Percentiles rank a stretch among this genome's conserved stretches.
These are phyloP conservation scores for Rhyzopertha dominica DNA, from an alignment of 1,140 invertebrate species.

Conservation along the genomic window DNA sequence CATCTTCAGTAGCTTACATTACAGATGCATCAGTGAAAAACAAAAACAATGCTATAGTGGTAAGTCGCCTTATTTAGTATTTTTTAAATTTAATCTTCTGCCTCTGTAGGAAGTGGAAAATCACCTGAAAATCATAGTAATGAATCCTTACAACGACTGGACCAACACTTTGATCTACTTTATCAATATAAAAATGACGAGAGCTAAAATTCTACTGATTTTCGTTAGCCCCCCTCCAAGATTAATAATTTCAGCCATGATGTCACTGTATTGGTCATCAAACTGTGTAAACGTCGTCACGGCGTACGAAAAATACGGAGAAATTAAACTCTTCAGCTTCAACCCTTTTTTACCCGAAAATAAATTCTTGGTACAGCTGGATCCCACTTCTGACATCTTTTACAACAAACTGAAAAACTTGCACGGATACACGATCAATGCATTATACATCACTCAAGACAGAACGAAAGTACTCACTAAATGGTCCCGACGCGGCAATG, in stretches of 20 bases:
- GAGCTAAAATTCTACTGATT: conserved; percentile 9
- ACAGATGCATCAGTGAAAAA: conserved; percentile 7
- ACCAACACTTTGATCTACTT: neutral
- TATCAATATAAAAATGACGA: conserved; percentile 5
- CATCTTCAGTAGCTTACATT: too few species aligned
- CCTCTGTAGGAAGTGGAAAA: conserved; percentile 8
- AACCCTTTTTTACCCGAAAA: conserved; percentile 8
- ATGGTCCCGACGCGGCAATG: neutral
- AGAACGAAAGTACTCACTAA: conserved; percentile 7
- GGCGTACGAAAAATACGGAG: conserved; percentile 7
- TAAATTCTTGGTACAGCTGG: conserved; percentile 9
- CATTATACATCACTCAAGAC: conserved; percentile 4
- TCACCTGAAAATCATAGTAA: conserved; percentile 11
- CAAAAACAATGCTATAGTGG: neutral
- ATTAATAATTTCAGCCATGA: neutral
- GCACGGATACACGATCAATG: conserved; percentile 6
- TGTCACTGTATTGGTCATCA: conserved; percentile 1
- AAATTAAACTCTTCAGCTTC: conserved; percentile 7
- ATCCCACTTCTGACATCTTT: conserved; percentile 3
- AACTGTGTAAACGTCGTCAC: conserved; percentile 12
- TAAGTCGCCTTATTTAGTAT: conserved; percentile 1
- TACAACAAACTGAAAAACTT: conserved; percentile 9
- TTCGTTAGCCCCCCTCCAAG: conserved; percentile 1
- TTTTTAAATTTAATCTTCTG: conserved; percentile 2
- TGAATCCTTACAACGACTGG: conserved; percentile 7